Evolutionary conservation across 2,113 vertebrate species (phyloP).

Genomic region (Carassius carassius): DNA sequence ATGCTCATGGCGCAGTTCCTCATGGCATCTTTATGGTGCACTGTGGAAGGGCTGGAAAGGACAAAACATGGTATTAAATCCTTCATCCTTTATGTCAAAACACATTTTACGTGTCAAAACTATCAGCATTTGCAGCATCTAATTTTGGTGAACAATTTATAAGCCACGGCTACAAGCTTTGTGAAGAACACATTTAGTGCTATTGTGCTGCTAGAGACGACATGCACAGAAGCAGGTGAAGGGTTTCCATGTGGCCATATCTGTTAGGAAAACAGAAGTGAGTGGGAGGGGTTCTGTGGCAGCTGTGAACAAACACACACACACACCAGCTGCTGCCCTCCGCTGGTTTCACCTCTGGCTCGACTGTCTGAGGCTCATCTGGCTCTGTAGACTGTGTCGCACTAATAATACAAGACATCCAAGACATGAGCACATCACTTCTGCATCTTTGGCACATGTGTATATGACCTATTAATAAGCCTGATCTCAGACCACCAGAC

Average conservation of each 20-base stretch:
- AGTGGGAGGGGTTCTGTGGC: constrained; percentile 8
- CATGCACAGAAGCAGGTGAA: constrained; percentile 15
- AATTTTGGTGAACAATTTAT: neutral
- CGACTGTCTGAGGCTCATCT: constrained; percentile 64
- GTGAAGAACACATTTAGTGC: neutral
- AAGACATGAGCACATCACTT: constrained; percentile 14
- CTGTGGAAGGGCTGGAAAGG: constrained; percentile 82
- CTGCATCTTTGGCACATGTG: constrained; percentile 1
- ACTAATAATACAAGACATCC: constrained; percentile 65
- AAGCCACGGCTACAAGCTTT: neutral
- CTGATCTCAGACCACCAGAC: neutral
- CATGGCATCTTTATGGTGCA: constrained; percentile 91
- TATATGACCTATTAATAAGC: neutral
- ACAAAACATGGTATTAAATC: constrained; percentile 42
- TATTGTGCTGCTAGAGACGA: constrained; percentile 1
- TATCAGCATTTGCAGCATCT: neutral
- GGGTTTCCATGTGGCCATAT: constrained; percentile 15
- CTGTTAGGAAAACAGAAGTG: constrained; percentile 18
- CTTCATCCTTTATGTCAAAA: neutral
- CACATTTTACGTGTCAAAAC: neutral
- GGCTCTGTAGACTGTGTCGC: constrained; percentile 69
- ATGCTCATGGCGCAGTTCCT: constrained; percentile 95
- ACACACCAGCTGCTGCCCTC: constrained; percentile 52
- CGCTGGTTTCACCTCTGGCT: constrained; percentile 64
- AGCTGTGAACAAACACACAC: constrained; percentile 36